Conservation (phyloP, 2,113 vertebrate genomes). For the Centropus bengalensis region DNA sequence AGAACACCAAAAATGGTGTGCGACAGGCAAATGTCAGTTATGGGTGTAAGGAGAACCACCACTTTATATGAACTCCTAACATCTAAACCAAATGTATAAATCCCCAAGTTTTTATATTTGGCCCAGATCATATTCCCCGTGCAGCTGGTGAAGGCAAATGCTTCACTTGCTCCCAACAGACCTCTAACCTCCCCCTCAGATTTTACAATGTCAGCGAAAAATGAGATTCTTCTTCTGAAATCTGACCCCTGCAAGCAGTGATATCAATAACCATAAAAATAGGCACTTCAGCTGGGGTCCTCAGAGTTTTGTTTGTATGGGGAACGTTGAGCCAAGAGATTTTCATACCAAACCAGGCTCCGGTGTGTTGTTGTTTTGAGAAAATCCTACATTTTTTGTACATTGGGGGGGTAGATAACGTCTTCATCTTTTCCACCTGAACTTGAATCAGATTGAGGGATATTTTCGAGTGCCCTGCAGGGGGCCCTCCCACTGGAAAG, state of each 20-base stretch:
- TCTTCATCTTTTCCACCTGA: background rate
- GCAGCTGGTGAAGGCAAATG: slow-evolving; percentile 68
- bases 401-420: background rate
- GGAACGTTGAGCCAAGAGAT: slow-evolving; percentile 24
- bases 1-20: background rate
- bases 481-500: background rate
- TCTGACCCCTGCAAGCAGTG: slow-evolving; percentile 48
- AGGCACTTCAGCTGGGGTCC: slow-evolving; percentile 57
- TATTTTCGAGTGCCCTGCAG: background rate
- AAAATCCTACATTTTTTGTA: background rate
- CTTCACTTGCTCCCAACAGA: slow-evolving; percentile 54
- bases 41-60: slow-evolving; percentile 41
- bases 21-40: background rate
- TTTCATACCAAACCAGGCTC: background rate
- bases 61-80: slow-evolving; percentile 65
- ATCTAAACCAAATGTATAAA: slow-evolving; percentile 49
- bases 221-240: slow-evolving; percentile 78
- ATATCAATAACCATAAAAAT: slow-evolving; percentile 74
- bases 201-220: slow-evolving; percentile 82
- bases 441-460: background rate
- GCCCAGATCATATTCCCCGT: slow-evolving; percentile 71
- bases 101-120: slow-evolving; percentile 54
- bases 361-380: background rate
- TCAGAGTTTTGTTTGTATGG: background rate
- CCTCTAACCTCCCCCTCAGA: slow-evolving; percentile 57